Percentiles rank a stretch among this genome's conserved stretches.
These are phyloP conservation scores for Barbus barbus DNA, from an alignment of 2,113 vertebrate genomes.

Conservation along the genomic window DNA sequence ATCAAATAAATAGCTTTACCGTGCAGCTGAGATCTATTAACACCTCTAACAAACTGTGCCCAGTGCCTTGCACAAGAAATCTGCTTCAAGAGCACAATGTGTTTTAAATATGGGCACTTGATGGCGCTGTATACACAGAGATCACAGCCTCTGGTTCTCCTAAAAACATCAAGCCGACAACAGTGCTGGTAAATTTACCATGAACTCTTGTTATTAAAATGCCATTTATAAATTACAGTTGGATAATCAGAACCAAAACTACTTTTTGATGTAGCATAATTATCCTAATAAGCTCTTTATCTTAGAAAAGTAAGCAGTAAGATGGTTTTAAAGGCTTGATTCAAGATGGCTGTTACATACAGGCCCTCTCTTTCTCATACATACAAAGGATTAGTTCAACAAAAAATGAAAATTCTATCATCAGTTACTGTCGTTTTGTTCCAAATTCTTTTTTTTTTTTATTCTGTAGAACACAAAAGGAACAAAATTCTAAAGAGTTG, in stretches of 20 bases:
- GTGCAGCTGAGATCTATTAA: background rate
- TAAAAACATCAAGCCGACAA: background rate
- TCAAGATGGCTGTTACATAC: background rate
- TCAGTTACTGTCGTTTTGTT: background rate
- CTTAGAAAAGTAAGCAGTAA: background rate
- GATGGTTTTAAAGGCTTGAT: background rate
- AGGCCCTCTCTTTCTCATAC: background rate
- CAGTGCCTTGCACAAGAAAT: background rate
- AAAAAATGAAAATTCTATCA: background rate
- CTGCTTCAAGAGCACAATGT: background rate
- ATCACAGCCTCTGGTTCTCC: background rate
- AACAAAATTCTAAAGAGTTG: background rate
- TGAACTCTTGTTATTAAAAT: background rate
- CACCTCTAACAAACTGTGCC: background rate
- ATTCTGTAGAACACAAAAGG: background rate
- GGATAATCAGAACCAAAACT: background rate
- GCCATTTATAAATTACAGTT: conserved; percentile 10
- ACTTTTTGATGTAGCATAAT: background rate
- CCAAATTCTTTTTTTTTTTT: background rate
- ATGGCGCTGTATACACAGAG: conserved; percentile 8
- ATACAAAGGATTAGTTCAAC: background rate
- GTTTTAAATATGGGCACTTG: background rate
- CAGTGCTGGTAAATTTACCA: background rate
- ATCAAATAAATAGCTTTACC: background rate
- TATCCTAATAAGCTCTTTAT: background rate